phyloP scores from a whole-genome alignment of 2,888 invertebrate species.

The Syrphus vitripennis region DNA sequence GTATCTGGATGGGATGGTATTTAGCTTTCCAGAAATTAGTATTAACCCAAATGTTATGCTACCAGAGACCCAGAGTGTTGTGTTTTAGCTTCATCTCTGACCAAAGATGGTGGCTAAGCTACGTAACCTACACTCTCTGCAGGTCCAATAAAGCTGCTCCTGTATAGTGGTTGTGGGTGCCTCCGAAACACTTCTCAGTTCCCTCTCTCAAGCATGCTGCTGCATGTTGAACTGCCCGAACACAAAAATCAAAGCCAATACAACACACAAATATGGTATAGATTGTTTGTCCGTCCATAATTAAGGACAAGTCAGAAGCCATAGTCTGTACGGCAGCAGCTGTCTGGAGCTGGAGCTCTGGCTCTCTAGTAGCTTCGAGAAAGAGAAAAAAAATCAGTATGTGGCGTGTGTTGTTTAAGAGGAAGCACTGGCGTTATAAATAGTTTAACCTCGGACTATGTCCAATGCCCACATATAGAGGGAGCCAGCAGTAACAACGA shows the following conservation, averaged over 20 bases:
- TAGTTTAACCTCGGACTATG: conserved; percentile 70
- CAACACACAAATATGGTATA: conserved; percentile 56
- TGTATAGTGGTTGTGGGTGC: conserved; percentile 48
- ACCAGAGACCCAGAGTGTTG: conserved; percentile 45
- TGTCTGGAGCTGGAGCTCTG: conserved; percentile 19
- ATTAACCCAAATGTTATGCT: conserved; percentile 65
- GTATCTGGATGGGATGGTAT: conserved; percentile 60
- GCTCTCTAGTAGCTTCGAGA: background rate
- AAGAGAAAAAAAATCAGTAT: conserved; percentile 39
- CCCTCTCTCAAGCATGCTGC: conserved; percentile 4
- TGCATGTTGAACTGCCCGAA: background rate
- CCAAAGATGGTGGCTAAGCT: conserved; percentile 64
- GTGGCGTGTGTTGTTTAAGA: conserved; percentile 39
- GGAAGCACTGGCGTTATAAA: conserved; percentile 69
- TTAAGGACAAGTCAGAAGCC: conserved; percentile 71
- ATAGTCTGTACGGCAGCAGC: conserved; percentile 42
- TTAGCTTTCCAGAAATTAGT: conserved; percentile 65
- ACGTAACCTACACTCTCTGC: background rate
- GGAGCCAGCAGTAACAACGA: conserved; percentile 52
- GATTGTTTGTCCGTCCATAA: conserved; percentile 63
- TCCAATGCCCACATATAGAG: conserved; percentile 61
- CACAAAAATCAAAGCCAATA: conserved; percentile 62
- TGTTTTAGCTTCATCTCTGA: conserved; percentile 59
- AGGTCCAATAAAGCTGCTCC: conserved; percentile 12
- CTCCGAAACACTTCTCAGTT: conserved; percentile 6